These are phyloP conservation scores for Phengaris alcon DNA, from an alignment of 2,888 invertebrate genomes.

Conservation along the genomic window DNA sequence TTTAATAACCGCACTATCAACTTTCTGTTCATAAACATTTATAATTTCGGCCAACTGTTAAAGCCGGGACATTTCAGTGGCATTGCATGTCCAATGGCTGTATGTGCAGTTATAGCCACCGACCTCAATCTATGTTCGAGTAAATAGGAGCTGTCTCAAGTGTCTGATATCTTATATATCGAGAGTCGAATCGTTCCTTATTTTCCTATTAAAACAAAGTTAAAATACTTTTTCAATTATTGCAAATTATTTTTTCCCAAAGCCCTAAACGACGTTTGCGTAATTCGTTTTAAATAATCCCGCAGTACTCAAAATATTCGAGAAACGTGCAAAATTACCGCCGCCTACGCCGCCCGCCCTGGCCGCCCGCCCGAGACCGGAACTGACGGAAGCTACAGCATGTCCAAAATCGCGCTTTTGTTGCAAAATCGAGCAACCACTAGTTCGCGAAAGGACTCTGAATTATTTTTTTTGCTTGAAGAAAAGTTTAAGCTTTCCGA, in stretches of 20 bases:
- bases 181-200: too few species aligned
- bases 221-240: neutral
- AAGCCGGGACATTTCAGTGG: too few species aligned
- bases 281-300: constrained; percentile 12
- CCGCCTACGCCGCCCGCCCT: constrained; percentile 16
- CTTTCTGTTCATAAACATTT: neutral
- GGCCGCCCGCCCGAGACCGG: neutral
- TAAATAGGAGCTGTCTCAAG: too few species aligned
- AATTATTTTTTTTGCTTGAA: neutral
- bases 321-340: neutral
- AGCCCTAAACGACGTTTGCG: neutral
- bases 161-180: too few species aligned
- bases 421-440: neutral
- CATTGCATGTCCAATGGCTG: too few species aligned
- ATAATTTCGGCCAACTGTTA: neutral
- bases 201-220: neutral
- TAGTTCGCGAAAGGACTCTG: neutral
- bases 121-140: too few species aligned
- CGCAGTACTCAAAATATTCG: constrained; percentile 6
- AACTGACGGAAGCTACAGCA: constrained; percentile 12
- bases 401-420: constrained; percentile 15
- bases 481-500: neutral
- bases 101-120: too few species aligned
- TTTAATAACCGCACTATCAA: neutral
- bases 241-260: neutral